Conservation (phyloP, 2,888 invertebrate species). For the Chromoteleia sp. region DNA sequence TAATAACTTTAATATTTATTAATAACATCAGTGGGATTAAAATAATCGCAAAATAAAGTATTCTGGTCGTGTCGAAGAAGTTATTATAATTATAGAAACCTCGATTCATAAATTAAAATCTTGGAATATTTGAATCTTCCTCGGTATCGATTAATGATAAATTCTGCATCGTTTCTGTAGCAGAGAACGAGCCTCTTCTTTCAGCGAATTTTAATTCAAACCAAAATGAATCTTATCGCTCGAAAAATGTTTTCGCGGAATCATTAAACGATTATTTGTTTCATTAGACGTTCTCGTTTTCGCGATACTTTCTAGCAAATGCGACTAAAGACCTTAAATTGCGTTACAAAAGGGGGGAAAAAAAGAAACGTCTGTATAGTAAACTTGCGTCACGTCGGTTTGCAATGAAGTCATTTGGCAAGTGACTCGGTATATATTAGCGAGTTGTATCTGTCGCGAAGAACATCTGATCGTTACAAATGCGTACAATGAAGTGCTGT, state of each 20-base stretch:
- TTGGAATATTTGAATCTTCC: no score
- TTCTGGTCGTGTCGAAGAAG: no score
- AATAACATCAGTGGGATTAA: no score
- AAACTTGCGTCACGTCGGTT: slow-evolving; percentile 4
- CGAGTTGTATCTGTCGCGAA: slow-evolving; percentile 8
- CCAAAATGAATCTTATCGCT: neutral
- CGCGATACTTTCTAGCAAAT: neutral
- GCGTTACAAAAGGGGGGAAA: neutral
- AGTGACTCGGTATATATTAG: slow-evolving; percentile 12
- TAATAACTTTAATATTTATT: no score
- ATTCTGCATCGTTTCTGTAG: no score
- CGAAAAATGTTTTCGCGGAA: neutral
- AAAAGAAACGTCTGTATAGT: neutral
- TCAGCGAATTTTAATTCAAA: no score
- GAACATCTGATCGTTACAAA: slow-evolving; percentile 3
- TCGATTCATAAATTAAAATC: no score
- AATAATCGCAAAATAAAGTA: no score
- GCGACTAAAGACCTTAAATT: neutral
- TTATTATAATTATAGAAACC: no score
- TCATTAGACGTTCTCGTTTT: neutral
- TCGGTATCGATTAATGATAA: no score
- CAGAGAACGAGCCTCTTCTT: no score
- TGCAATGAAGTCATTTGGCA: slow-evolving; percentile 8
- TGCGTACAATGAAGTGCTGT: neutral
- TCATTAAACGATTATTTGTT: slow-evolving; percentile 1